phyloP scores from a whole-genome alignment of 2,113 vertebrate genomes.

The Melanerpes formicivorus region DNA sequence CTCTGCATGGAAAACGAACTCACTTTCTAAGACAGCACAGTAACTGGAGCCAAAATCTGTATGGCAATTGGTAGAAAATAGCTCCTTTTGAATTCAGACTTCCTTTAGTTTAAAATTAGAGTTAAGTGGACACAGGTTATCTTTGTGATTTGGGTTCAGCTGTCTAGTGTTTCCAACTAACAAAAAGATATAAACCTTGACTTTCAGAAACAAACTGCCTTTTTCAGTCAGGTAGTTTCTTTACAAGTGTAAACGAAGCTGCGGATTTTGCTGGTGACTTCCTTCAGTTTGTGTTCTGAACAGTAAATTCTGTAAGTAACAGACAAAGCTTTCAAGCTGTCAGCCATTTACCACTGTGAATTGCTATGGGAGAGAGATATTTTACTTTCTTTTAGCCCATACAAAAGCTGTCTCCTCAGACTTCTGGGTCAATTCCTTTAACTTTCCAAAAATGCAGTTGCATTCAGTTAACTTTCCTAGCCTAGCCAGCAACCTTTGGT shows the following conservation, averaged over 20 bases:
- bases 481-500: background rate
- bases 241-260: background rate
- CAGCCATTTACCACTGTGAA: background rate
- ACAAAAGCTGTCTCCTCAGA: background rate
- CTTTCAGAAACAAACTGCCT: background rate
- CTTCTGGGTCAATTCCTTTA: slow-evolving; percentile 29
- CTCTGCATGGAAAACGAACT: background rate
- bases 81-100: background rate
- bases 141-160: background rate
- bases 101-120: background rate
- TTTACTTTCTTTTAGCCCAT: background rate
- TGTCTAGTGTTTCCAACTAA: background rate
- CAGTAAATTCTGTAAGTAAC: background rate
- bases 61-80: background rate
- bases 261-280: background rate
- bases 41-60: background rate
- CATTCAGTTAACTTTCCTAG: background rate
- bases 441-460: background rate
- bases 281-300: slow-evolving; percentile 11
- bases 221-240: background rate
- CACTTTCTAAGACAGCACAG: background rate
- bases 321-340: slow-evolving; percentile 1
- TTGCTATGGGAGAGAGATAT: background rate
- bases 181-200: background rate
- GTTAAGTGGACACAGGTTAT: background rate